These are phyloP conservation scores for Eurytoma adleriae DNA, from an alignment of 2,888 invertebrate species.

Conservation along the genomic window DNA sequence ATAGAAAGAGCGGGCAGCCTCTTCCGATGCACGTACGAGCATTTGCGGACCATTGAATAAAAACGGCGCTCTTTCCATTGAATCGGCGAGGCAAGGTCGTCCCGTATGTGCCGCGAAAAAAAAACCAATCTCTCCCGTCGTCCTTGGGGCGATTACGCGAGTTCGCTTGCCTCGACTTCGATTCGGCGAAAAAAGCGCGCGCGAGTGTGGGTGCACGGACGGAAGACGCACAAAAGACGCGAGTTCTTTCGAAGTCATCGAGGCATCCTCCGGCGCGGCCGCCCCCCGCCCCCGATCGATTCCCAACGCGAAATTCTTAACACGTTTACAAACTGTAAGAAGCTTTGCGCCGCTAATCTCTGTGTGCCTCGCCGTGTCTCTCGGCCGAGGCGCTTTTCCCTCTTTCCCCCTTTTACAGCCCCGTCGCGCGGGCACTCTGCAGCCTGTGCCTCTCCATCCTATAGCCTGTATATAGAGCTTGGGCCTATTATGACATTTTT, in stretches of 20 bases:
- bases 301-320: constrained; percentile 16
- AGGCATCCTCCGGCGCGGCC: not conserved
- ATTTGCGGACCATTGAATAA: not conserved
- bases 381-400: not conserved
- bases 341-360: constrained; percentile 34
- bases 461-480: too few species aligned
- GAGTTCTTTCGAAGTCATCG: constrained; percentile 12
- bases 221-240: not conserved
- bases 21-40: not conserved
- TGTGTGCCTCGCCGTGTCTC: not conserved
- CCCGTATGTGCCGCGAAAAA: too few species aligned
- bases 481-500: too few species aligned
- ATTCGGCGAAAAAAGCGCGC: not conserved
- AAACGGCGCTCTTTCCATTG: not conserved
- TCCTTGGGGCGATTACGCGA: too few species aligned
- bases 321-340: constrained; percentile 32
- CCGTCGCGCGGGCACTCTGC: not conserved
- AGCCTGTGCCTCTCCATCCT: too few species aligned
- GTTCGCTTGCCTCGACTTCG: too few species aligned
- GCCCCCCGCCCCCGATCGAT: constrained; percentile 9
- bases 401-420: not conserved
- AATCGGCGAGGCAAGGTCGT: too few species aligned
- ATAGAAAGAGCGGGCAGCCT: not conserved
- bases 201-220: not conserved
- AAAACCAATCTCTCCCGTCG: too few species aligned